A percentile compares a stretch with the other conserved stretches of the same genome.
Conservation (phyloP, 2,797 vertebrate genomes). For the Lepilemur septentrionalis region DNA sequence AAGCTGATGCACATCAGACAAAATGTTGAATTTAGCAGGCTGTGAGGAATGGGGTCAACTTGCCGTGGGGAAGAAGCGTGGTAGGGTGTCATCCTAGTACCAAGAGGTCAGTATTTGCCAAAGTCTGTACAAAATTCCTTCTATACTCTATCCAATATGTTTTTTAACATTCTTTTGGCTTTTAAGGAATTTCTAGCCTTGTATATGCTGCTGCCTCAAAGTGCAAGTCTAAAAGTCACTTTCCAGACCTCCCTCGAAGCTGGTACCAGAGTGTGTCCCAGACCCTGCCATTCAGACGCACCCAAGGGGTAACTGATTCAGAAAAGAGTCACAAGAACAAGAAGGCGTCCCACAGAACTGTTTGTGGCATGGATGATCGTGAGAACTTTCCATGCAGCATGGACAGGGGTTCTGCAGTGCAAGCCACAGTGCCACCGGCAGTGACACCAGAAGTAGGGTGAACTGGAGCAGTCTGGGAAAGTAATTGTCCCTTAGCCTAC, state of each 20-base stretch:
- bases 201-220: background rate
- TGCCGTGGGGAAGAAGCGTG: background rate
- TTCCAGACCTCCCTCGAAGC: background rate
- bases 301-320: background rate
- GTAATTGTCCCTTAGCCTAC: background rate
- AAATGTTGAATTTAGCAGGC: background rate
- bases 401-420: background rate
- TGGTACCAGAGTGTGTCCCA: background rate
- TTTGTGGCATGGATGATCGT: background rate
- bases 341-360: background rate
- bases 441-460: fast-evolving
- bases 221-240: background rate
- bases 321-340: background rate
- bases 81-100: background rate
- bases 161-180: background rate
- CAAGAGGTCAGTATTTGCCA: background rate
- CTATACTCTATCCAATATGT: background rate
- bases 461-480: background rate
- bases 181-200: background rate
- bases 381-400: background rate
- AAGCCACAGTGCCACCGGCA: background rate
- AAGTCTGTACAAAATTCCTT: background rate
- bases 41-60: too few species aligned
- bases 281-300: background rate
- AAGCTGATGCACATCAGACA: background rate